These are phyloP conservation scores for Bathynomus jamesi DNA, from an alignment of 1,140 invertebrate genomes.

Conservation along the genomic window DNA sequence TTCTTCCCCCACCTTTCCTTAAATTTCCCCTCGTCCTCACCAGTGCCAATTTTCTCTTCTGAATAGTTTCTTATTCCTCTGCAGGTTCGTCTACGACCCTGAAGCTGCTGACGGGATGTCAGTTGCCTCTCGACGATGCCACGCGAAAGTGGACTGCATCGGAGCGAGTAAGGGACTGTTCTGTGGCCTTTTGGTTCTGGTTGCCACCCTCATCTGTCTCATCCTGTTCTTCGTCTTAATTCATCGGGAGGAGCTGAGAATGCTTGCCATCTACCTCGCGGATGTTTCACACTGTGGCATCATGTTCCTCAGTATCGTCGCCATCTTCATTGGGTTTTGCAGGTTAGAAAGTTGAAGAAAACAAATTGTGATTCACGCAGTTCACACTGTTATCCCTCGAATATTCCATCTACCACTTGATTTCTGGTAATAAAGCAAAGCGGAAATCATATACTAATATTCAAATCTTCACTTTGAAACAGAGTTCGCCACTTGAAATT, in stretches of 20 bases:
- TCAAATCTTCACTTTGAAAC: constrained; percentile 22
- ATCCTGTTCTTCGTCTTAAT: constrained; percentile 91
- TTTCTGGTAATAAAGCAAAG: too few relatives aligned
- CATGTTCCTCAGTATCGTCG: constrained; percentile 75
- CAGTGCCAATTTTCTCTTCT: too few relatives aligned
- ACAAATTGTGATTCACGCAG: background rate
- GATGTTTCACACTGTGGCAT: constrained; percentile 81
- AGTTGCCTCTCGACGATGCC: constrained; percentile 40
- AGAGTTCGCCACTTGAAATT: constrained; percentile 81
- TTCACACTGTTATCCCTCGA: too few relatives aligned
- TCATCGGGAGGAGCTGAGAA: constrained; percentile 54
- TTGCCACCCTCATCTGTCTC: constrained; percentile 83
- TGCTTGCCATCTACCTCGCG: constrained; percentile 75
- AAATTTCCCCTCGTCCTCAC: too few relatives aligned
- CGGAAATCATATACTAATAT: too few relatives aligned
- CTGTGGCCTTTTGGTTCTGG: constrained; percentile 78
- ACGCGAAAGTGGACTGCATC: constrained; percentile 78
- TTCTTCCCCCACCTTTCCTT: too few relatives aligned
- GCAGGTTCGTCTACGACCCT: constrained; percentile 59
- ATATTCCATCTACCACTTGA: too few relatives aligned
- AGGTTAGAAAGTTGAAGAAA: constrained; percentile 48
- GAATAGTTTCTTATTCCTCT: too few relatives aligned
- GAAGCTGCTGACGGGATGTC: constrained; percentile 46
- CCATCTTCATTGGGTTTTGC: constrained; percentile 81
- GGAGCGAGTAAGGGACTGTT: constrained; percentile 83